These are phyloP conservation scores for Rhabdomys pumilio DNA, from an alignment of 2,797 vertebrate species.

Conservation along the genomic window DNA sequence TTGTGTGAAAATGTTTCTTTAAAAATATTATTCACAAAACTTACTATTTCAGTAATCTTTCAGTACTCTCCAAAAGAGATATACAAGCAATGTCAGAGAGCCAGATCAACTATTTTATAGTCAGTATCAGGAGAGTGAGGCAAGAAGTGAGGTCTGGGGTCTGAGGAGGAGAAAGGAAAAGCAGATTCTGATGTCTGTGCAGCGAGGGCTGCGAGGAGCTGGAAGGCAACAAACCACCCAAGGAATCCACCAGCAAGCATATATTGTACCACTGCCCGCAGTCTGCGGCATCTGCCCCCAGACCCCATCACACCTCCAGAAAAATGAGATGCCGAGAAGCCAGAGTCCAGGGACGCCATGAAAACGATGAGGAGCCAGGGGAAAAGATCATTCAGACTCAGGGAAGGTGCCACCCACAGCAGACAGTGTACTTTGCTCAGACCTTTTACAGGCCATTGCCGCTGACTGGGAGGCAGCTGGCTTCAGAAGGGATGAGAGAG, in stretches of 20 bases:
- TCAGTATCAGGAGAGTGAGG: not conserved
- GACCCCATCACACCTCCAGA: not conserved
- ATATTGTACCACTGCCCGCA: not conserved
- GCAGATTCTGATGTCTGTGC: not conserved
- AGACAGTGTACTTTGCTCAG: not conserved
- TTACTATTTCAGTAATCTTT: not conserved
- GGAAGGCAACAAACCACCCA: fast-evolving
- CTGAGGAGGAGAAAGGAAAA: not conserved
- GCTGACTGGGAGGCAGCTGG: not conserved
- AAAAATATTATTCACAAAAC: not conserved
- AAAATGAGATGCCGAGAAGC: not conserved
- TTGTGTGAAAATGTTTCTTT: not conserved
- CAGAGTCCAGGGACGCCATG: not conserved
- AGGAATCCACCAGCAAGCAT: not conserved
- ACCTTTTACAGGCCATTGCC: not conserved
- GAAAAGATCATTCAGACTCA: not conserved
- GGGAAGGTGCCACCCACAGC: not conserved
- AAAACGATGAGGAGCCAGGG: not conserved
- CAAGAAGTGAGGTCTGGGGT: not conserved
- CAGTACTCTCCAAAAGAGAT: not conserved
- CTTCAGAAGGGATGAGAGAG: not conserved
- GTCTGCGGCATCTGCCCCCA: fast-evolving
- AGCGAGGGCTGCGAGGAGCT: no score
- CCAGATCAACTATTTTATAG: not conserved
- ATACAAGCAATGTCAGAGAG: not conserved